phyloP scores from a whole-genome alignment of 2,797 vertebrate genomes.

The Steatocranus sp. region DNA sequence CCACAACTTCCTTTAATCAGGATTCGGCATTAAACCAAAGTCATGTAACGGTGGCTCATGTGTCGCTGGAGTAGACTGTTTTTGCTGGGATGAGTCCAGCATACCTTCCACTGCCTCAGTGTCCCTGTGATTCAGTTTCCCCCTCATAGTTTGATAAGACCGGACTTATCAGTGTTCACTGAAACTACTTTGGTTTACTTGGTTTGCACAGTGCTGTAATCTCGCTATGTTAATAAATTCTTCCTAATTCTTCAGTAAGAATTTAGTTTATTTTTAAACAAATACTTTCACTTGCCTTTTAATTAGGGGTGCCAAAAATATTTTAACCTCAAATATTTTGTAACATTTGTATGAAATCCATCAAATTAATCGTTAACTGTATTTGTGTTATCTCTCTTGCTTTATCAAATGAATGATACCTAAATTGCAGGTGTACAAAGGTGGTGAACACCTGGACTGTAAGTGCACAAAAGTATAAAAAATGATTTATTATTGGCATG shows the following conservation, averaged over 20 bases:
- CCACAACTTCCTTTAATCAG: background rate
- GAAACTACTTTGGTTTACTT: background rate
- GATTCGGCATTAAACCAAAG: background rate
- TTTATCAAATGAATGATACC: background rate
- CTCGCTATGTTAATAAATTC: background rate
- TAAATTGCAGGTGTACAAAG: background rate
- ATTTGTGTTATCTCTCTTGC: background rate
- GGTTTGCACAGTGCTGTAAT: fast-evolving
- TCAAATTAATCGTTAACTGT: background rate
- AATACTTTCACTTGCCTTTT: background rate
- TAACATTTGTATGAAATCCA: background rate
- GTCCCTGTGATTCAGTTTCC: slow-evolving; percentile 24
- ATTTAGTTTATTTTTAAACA: background rate
- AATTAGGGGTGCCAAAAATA: background rate
- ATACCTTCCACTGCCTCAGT: slow-evolving; percentile 3
- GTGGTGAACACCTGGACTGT: background rate
- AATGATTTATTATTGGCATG: background rate
- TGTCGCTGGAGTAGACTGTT: slow-evolving; percentile 1
- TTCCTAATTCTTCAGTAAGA: background rate
- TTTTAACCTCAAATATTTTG: background rate
- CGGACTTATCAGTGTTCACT: background rate
- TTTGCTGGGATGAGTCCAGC: slow-evolving; percentile 27
- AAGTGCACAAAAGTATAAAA: background rate
- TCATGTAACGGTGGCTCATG: background rate
- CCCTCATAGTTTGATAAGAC: background rate